phyloP scores from a whole-genome alignment of 2,888 invertebrate genomes.

The Mesopsocus fuscifrons region DNA sequence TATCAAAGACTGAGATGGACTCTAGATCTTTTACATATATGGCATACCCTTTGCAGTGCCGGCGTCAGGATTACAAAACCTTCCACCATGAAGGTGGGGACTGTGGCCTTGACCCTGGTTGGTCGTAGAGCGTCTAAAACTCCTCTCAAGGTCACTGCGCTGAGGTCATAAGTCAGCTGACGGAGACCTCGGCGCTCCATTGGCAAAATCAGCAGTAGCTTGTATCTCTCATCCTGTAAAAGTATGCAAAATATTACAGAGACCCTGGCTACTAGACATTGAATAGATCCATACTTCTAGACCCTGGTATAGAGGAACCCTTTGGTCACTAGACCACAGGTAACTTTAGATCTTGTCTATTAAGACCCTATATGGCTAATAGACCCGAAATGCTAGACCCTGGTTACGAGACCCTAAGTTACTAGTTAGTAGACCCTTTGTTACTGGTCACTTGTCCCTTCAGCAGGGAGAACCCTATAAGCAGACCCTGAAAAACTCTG shows the following conservation, averaged over 20 bases:
- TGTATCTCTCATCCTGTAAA: conserved; percentile 39
- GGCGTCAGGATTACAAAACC: conserved; percentile 65
- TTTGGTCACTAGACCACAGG: conserved; percentile 4
- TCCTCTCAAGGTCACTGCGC: conserved; percentile 38
- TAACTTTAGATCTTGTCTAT: no score
- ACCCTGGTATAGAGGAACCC: no score
- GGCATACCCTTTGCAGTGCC: conserved; percentile 60
- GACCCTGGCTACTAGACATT: neutral
- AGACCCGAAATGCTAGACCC: no score
- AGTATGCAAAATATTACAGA: conserved; percentile 9
- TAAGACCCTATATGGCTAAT: no score
- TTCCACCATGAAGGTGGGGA: conserved; percentile 61
- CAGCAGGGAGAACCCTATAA: no score
- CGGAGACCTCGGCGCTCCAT: conserved; percentile 37
- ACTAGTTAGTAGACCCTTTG: no score
- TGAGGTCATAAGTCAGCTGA: conserved; percentile 42
- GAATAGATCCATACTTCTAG: no score
- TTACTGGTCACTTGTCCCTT: no score
- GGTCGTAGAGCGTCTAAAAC: conserved; percentile 47
- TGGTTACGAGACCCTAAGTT: no score
- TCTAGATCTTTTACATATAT: no score
- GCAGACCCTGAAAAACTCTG: no score
- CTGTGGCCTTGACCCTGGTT: conserved; percentile 52
- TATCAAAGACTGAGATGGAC: no score
- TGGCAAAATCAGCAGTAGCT: conserved; percentile 53